These are phyloP conservation scores for Melanophora roralis DNA, from an alignment of 2,888 invertebrate genomes.

Conservation along the genomic window DNA sequence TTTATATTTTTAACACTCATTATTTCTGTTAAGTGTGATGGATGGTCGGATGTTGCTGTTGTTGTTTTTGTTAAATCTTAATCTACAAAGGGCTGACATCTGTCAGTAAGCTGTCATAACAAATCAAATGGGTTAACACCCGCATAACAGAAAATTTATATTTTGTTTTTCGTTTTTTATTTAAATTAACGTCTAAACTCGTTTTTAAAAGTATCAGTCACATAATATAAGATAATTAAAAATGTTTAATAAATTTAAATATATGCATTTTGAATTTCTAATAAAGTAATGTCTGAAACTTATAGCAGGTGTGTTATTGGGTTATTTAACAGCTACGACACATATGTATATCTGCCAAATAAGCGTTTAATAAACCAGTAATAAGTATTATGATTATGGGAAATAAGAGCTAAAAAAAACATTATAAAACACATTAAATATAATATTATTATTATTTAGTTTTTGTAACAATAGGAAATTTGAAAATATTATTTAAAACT, in stretches of 20 bases:
- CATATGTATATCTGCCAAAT: too few species aligned
- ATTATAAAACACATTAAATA: too few species aligned
- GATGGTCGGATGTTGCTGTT: constrained; percentile 10
- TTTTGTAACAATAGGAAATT: too few species aligned
- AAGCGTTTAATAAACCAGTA: too few species aligned
- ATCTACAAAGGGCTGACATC: constrained; percentile 57
- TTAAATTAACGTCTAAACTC: neutral
- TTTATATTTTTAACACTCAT: constrained; percentile 34
- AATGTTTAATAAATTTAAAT: neutral
- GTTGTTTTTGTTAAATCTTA: constrained; percentile 25
- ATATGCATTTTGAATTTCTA: too few species aligned
- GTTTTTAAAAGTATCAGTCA: neutral
- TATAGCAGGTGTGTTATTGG: too few species aligned
- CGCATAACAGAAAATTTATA: constrained; percentile 21
- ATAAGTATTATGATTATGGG: too few species aligned
- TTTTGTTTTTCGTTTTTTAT: neutral
- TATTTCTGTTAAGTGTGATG: constrained; percentile 14
- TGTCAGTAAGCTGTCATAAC: constrained; percentile 68
- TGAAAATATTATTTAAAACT: too few species aligned
- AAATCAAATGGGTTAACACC: constrained; percentile 63
- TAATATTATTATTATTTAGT: too few species aligned
- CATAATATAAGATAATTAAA: neutral
- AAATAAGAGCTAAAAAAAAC: too few species aligned
- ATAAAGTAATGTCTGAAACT: too few species aligned
- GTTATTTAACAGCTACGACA: too few species aligned